phyloP scores from a whole-genome alignment of 2,797 vertebrate species.

The Rhinatrema bivittatum region DNA sequence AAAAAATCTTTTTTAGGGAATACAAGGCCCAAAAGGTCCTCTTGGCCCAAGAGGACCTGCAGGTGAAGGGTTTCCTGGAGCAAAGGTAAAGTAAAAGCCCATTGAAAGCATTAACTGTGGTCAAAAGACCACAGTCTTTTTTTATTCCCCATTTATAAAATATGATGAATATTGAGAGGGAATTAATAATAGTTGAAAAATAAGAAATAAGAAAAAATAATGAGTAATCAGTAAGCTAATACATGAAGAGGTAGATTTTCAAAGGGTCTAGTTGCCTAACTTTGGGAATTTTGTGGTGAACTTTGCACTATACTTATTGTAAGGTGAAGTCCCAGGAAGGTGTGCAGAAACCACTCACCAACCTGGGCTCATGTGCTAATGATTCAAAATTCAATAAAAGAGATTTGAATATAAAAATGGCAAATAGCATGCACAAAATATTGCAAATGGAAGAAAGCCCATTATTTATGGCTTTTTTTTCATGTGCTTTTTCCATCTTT shows the following conservation, averaged over 20 bases:
- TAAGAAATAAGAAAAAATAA: too few species aligned
- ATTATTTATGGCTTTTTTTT: too few species aligned
- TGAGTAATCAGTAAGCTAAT: not conserved
- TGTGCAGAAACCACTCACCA: too few species aligned
- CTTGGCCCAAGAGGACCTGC: slow-evolving; percentile 66
- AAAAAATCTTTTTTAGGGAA: slow-evolving; percentile 56
- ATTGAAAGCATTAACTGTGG: not conserved
- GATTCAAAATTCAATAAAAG: too few species aligned
- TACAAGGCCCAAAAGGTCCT: slow-evolving; percentile 74
- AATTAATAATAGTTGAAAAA: too few species aligned
- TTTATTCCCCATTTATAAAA: not conserved
- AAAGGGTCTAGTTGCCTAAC: not conserved
- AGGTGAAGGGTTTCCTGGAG: slow-evolving; percentile 75
- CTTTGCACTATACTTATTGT: too few species aligned
- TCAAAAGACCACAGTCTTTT: not conserved
- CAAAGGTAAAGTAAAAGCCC: slow-evolving; percentile 78
- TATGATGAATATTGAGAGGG: not conserved
- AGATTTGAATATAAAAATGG: too few species aligned
- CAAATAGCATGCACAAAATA: too few species aligned
- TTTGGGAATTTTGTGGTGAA: slow-evolving; percentile 9
- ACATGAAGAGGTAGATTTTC: not conserved
- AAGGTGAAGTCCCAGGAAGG: too few species aligned
- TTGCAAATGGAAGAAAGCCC: too few species aligned
- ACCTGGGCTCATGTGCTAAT: too few species aligned
- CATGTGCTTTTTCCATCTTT: too few species aligned